phyloP scores from a whole-genome alignment of 37 sponge, comb jelly and placozoan species.

The Aplysina aerophoba region DNA sequence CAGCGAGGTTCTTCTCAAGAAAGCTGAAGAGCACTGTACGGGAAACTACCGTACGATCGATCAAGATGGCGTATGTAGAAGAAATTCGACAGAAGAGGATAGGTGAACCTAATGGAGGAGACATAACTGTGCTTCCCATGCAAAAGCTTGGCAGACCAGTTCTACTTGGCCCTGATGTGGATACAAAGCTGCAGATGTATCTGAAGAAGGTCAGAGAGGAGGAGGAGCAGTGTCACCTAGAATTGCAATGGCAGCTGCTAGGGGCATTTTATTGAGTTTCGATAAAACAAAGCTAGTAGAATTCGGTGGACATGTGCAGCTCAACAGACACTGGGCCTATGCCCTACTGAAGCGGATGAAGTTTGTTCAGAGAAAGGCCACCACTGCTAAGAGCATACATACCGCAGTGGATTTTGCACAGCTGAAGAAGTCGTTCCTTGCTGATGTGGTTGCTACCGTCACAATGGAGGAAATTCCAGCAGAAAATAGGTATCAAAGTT shows the following conservation, averaged over 20 bases:
- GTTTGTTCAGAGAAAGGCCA: conserved; percentile 53
- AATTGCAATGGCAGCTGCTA: conserved; percentile 58
- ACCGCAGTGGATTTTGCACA: neutral
- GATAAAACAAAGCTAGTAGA: conserved; percentile 39
- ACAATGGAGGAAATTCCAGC: conserved; percentile 22
- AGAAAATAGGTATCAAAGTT: conserved; percentile 31
- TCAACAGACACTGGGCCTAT: conserved; percentile 52
- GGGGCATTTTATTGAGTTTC: conserved; percentile 34
- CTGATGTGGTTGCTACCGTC: conserved; percentile 12
- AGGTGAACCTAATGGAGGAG: neutral
- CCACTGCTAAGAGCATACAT: conserved; percentile 48
- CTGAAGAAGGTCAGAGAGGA: conserved; percentile 48
- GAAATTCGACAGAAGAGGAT: conserved; percentile 27
- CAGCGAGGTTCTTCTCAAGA: conserved; percentile 27
- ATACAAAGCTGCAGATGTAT: conserved; percentile 17
- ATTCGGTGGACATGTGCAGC: conserved; percentile 47
- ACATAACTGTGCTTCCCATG: neutral
- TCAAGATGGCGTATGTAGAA: conserved; percentile 10
- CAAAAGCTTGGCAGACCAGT: conserved; percentile 45
- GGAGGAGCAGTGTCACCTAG: conserved; percentile 54
- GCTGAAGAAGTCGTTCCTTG: conserved; percentile 10
- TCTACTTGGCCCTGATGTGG: conserved; percentile 15
- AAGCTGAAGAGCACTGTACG: neutral
- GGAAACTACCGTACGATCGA: conserved; percentile 28
- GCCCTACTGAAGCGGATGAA: conserved; percentile 43